phyloP scores from a whole-genome alignment of 2,888 invertebrate species.

The Lordiphosa fenestrarum region DNA sequence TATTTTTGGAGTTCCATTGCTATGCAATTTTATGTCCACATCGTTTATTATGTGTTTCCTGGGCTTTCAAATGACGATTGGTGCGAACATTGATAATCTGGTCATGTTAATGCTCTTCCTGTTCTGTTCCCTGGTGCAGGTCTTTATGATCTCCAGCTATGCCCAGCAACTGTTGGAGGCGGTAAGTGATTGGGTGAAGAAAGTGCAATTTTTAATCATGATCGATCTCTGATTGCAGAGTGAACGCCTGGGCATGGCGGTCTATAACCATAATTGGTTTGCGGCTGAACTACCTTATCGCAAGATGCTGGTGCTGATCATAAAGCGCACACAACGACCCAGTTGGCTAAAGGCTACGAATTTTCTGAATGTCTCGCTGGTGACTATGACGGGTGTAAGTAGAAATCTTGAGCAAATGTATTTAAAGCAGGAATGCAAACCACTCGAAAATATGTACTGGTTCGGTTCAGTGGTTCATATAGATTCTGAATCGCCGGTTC shows the following conservation, averaged over 20 bases:
- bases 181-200: conserved; percentile 42
- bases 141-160: conserved; percentile 70
- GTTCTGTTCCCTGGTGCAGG: conserved; percentile 69
- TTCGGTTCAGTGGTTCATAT: too few species aligned
- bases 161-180: conserved; percentile 68
- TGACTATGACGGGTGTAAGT: conserved; percentile 72
- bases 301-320: conserved; percentile 67
- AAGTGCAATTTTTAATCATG: not conserved
- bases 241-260: conserved; percentile 61
- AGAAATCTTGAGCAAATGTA: too few species aligned
- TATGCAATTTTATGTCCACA: conserved; percentile 72
- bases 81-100: conserved; percentile 55
- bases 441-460: too few species aligned
- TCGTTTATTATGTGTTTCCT: conserved; percentile 76
- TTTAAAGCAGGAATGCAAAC: too few species aligned
- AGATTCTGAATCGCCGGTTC: too few species aligned
- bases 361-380: conserved; percentile 67
- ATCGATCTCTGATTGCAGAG: conserved; percentile 51
- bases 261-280: conserved; percentile 75
- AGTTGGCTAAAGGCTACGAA: conserved; percentile 65
- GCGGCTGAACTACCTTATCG: conserved; percentile 60
- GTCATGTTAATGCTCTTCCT: conserved; percentile 70
- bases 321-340: conserved; percentile 69
- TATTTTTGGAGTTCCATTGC: conserved; percentile 71
- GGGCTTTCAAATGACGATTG: conserved; percentile 76